These are phyloP conservation scores for Solenopsis invicta DNA, from an alignment of 1,140 invertebrate genomes.

Conservation along the genomic window DNA sequence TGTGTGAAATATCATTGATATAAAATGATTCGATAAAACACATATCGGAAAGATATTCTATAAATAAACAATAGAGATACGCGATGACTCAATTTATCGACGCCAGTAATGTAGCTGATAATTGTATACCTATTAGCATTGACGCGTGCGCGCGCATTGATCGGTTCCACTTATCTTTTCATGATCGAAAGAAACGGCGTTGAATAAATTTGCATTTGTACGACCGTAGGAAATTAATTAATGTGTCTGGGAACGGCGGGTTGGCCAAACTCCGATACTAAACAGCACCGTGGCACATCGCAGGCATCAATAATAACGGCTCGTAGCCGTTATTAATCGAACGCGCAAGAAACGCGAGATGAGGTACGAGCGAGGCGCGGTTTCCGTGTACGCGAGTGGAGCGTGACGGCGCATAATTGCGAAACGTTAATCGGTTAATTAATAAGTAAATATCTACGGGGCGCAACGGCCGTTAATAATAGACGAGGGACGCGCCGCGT, in stretches of 20 bases:
- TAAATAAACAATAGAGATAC: background rate
- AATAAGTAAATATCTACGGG: slow-evolving; percentile 59
- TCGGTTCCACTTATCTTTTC: background rate
- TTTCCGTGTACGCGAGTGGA: slow-evolving; percentile 38
- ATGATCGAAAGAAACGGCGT: background rate
- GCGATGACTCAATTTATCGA: background rate
- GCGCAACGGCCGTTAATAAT: slow-evolving; percentile 61
- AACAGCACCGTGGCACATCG: background rate
- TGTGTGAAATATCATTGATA: background rate
- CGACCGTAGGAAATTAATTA: slow-evolving; percentile 31
- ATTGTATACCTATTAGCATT: background rate
- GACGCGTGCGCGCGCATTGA: background rate
- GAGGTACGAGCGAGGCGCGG: slow-evolving; percentile 29
- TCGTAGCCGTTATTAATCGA: slow-evolving; percentile 53
- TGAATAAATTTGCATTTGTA: slow-evolving; percentile 18
- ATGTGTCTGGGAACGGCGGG: background rate
- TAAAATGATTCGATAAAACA: background rate
- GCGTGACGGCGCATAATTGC: slow-evolving; percentile 58
- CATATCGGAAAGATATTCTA: background rate
- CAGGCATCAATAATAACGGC: slow-evolving; percentile 40
- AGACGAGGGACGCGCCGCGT: slow-evolving; percentile 46
- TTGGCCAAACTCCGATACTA: background rate
- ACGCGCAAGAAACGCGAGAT: slow-evolving; percentile 51
- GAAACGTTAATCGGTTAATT: slow-evolving; percentile 64
- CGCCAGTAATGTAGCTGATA: background rate